phyloP scores from a whole-genome alignment of 2,797 vertebrate species.

The Enteromius argenteus region DNA sequence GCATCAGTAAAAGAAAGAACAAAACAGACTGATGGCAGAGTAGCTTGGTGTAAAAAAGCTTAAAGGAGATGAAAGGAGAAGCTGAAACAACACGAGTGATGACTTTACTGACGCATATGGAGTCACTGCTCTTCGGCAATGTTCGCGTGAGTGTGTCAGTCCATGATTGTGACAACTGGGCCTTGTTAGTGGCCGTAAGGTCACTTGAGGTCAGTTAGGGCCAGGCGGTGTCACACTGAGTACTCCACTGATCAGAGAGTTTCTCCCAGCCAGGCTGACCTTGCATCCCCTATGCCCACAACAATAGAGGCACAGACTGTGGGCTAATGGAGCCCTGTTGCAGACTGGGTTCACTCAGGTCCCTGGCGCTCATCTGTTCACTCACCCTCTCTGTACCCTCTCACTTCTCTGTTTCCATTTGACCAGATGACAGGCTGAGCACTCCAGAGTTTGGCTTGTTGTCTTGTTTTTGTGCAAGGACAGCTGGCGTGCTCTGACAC shows the following conservation, averaged over 20 bases:
- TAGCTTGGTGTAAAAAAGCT: slow-evolving; percentile 12
- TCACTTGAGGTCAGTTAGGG: slow-evolving; percentile 66
- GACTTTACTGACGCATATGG: neutral
- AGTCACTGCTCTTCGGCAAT: neutral
- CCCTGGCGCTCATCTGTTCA: slow-evolving; percentile 32
- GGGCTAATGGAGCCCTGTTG: slow-evolving; percentile 23
- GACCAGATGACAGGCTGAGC: slow-evolving; percentile 22
- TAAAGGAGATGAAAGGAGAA: slow-evolving; percentile 21
- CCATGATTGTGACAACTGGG: slow-evolving; percentile 48
- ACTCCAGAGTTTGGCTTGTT: slow-evolving; percentile 1
- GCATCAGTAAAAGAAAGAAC: slow-evolving; percentile 16
- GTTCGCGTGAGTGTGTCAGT: slow-evolving; percentile 1
- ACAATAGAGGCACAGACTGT: slow-evolving; percentile 41
- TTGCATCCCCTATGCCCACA: neutral
- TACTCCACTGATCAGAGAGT: slow-evolving; percentile 25
- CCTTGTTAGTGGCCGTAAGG: slow-evolving; percentile 60
- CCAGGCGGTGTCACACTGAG: slow-evolving; percentile 58
- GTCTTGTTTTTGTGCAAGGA: slow-evolving; percentile 9
- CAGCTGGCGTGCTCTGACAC: slow-evolving; percentile 12
- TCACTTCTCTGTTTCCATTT: slow-evolving; percentile 39
- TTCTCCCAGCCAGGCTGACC: slow-evolving; percentile 26
- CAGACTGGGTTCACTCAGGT: slow-evolving; percentile 26
- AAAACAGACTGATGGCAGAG: neutral
- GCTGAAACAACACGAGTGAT: neutral
- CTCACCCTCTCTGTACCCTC: slow-evolving; percentile 26